phyloP scores from a whole-genome alignment of 2,113 vertebrate genomes.

The Pogonocichla stellata region DNA sequence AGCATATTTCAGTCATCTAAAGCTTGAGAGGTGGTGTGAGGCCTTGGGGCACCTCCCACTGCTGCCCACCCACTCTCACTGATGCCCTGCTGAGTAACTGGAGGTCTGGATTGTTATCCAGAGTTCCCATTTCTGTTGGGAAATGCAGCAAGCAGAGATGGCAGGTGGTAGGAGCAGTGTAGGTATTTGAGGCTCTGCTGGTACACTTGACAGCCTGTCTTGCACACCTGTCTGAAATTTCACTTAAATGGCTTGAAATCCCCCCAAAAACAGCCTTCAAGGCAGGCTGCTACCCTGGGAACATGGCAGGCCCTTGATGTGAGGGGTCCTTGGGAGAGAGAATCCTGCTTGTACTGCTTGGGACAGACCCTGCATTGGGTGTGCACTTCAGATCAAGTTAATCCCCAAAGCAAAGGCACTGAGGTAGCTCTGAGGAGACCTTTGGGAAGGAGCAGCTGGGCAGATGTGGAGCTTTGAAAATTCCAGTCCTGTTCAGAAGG shows the following conservation, averaged over 20 bases:
- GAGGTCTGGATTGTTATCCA: neutral
- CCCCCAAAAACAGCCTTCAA: neutral
- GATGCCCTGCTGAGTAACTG: neutral
- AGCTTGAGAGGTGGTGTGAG: neutral
- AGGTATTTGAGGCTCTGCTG: neutral
- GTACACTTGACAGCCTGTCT: neutral
- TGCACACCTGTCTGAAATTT: neutral
- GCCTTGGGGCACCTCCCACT: neutral
- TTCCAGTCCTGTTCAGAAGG: neutral
- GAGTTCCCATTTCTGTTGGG: neutral
- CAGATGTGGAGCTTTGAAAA: slow-evolving; percentile 24
- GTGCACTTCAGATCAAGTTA: neutral
- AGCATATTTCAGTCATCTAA: neutral
- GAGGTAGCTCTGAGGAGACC: neutral
- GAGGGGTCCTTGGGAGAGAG: neutral
- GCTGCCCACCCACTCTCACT: neutral
- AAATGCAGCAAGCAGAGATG: neutral
- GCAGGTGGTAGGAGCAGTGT: neutral
- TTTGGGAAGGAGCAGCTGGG: neutral
- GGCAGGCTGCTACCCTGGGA: neutral
- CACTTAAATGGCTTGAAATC: neutral
- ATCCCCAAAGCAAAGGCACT: neutral
- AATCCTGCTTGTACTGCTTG: neutral
- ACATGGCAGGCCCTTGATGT: neutral
- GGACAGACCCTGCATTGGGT: fast-evolving